Evolutionary conservation across 2,113 vertebrate species (phyloP), one percentile per base, ranked within the genome.

Genomic region (Phalacrocorax aristotelis): DNA sequence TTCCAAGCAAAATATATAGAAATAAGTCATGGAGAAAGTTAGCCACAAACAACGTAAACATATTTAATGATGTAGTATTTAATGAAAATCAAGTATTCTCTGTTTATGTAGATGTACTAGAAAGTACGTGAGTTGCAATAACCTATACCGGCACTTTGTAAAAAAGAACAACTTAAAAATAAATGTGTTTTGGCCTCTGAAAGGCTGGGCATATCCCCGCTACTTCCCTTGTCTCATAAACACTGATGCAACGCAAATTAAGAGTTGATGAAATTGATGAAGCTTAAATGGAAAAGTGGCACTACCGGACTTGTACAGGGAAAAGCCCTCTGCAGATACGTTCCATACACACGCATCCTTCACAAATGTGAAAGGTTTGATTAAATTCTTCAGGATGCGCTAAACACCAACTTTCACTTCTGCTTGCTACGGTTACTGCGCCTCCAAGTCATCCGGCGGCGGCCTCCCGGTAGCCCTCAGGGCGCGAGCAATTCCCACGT

Each of bases 401-500:
- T 30, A 3, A 40, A 36, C 2, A 32, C 44, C 62, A 38, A 2
- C 81, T 16, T 51, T 7, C 17, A 1, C 48, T 13, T 57, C 62
- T 6, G 13, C 44, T n/a, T 4, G 9, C 48, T 21, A 2, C 0
- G 22, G 11, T 7, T 8, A 0, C 38, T 5, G 36, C 44, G 4
- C 55, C 55, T 26, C 36, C 44, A 1, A 2, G 30, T 6, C 29
- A 10, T 1, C 30, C 62, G 3, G 42, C 0, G 17, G 22, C 32
- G 20, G 48, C 54, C 40, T 32, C 18, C 0, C n/a, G 2, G 36
- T 1, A 10, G 13, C 3, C 52, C 34, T 46, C 68, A 0, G 13
- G 1, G 23, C 0, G 26, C 13, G 0, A 6, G 18, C 2, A 0
- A 3, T 0, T n/a, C 83, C 75, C 1, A 8, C 36, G 34, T 8